Conservation (phyloP, 2,888 invertebrate genomes). For the Diplazon laetatorius region DNA sequence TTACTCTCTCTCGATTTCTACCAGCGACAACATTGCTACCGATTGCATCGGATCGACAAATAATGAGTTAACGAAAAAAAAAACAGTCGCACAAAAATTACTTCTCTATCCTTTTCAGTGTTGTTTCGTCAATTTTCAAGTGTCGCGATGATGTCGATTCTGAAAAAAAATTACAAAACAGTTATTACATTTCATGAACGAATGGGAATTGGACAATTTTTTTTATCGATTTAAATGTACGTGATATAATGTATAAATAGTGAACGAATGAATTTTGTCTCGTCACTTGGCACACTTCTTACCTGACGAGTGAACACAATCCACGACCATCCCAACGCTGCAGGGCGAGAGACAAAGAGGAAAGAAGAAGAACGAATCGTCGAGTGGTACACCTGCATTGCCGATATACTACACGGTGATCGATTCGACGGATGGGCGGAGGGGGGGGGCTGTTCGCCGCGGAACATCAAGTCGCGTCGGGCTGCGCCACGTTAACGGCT, state of each 20-base stretch:
- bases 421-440: constrained; percentile 78
- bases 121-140: background rate
- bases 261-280: constrained; percentile 74
- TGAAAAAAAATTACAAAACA: constrained; percentile 11
- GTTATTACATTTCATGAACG: background rate
- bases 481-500: constrained; percentile 77
- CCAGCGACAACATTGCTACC: background rate
- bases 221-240: constrained; percentile 50
- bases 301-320: constrained; percentile 60
- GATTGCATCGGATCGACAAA: background rate
- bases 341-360: constrained; percentile 35
- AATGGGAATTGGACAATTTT: background rate
- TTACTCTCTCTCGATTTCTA: background rate
- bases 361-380: no score
- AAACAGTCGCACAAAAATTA: constrained; percentile 9
- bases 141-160: background rate
- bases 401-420: constrained; percentile 75
- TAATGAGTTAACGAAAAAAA: background rate
- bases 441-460: constrained; percentile 65
- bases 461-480: constrained; percentile 57
- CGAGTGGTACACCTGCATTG: constrained; percentile 78
- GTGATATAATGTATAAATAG: constrained; percentile 58
- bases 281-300: constrained; percentile 75
- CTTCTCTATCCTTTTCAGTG: constrained; percentile 1
- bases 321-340: constrained; percentile 57